These are phyloP conservation scores for Rhodinocichla rosea DNA, from an alignment of 2,113 vertebrate genomes.

Conservation along the genomic window DNA sequence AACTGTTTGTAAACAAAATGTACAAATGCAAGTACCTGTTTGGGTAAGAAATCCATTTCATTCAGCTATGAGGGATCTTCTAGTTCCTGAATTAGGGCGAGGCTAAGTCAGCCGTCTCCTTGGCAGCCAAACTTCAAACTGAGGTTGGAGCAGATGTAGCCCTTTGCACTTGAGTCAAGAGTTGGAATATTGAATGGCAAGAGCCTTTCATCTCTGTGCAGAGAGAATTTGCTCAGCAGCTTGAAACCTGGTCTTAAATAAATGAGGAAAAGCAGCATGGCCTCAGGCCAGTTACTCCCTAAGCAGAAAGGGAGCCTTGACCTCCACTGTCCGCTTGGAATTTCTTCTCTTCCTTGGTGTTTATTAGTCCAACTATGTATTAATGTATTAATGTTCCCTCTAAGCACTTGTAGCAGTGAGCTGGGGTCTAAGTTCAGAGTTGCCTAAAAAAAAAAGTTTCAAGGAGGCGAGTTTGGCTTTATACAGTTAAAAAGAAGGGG, in stretches of 20 bases:
- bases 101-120: fast-evolving
- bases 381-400: not conserved
- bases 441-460: not conserved
- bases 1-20: constrained; percentile 6
- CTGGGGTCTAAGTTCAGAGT: not conserved
- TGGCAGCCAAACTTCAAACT: not conserved
- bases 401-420: not conserved
- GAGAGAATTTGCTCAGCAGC: not conserved
- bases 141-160: not conserved
- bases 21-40: not conserved
- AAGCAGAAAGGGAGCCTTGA: not conserved
- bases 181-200: not conserved
- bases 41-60: not conserved
- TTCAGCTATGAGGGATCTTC: not conserved
- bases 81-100: not conserved
- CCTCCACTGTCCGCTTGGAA: not conserved
- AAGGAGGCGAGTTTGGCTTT: not conserved
- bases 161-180: not conserved
- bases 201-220: not conserved
- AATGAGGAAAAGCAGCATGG: not conserved
- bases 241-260: not conserved
- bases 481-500: fast-evolving
- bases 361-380: not conserved
- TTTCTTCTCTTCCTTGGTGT: not conserved
- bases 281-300: not conserved